Evolutionary conservation across 2,797 vertebrate genomes (phyloP).

Genomic region (Poeciliopsis presidionis): DNA sequence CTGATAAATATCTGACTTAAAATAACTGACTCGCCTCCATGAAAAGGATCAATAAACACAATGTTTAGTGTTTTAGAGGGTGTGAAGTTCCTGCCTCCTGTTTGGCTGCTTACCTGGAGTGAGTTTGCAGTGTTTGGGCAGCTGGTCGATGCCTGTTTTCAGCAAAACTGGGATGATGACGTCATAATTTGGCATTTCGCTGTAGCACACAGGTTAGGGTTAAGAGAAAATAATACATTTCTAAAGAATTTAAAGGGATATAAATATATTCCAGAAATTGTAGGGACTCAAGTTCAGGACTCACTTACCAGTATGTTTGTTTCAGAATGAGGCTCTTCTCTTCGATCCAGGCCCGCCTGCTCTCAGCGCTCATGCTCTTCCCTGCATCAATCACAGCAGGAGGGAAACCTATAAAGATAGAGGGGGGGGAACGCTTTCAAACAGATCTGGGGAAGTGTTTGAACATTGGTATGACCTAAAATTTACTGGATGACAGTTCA

Average conservation of each 20-base stretch:
- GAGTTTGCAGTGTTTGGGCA: slow-evolving; percentile 90
- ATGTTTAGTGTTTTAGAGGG: slow-evolving; percentile 16
- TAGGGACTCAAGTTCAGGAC: slow-evolving; percentile 31
- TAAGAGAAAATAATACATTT: not conserved
- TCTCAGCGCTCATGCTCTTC: slow-evolving; percentile 86
- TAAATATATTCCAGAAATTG: slow-evolving; percentile 31
- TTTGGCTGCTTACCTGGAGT: slow-evolving; percentile 85
- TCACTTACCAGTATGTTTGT: slow-evolving; percentile 89
- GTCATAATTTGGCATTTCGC: slow-evolving; percentile 91
- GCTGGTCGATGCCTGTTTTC: slow-evolving; percentile 86
- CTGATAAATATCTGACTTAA: slow-evolving; percentile 62
- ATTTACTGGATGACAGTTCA: slow-evolving; percentile 36
- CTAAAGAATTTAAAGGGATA: slow-evolving; percentile 38
- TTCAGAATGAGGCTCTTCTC: slow-evolving; percentile 86
- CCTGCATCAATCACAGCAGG: slow-evolving; percentile 85
- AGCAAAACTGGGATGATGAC: slow-evolving; percentile 86
- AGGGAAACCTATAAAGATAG: slow-evolving; percentile 77
- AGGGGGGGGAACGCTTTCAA: slow-evolving; percentile 22
- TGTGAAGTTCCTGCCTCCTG: not conserved
- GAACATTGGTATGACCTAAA: slow-evolving; percentile 39
- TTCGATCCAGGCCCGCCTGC: slow-evolving; percentile 86
- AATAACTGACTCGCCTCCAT: slow-evolving; percentile 58
- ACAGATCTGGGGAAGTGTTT: slow-evolving; percentile 40
- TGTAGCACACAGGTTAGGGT: slow-evolving; percentile 34
- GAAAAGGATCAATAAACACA: slow-evolving; percentile 56